Conservation (phyloP, 2,113 vertebrate species). For the Callorhinus ursinus region DNA sequence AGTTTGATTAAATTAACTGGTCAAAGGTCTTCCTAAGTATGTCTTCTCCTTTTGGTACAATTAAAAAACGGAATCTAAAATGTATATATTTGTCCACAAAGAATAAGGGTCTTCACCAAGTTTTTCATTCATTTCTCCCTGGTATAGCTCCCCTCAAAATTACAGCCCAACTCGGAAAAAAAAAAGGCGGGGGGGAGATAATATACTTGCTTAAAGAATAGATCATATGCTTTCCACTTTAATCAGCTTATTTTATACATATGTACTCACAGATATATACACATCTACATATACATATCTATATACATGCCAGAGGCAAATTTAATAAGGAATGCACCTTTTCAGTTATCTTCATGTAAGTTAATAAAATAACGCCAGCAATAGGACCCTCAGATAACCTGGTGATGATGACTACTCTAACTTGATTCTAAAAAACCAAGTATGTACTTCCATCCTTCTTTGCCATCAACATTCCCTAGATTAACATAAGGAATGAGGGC, state of each 20-base stretch:
- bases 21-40: background rate
- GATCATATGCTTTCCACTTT: background rate
- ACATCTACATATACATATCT: background rate
- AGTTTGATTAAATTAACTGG: conserved; percentile 32
- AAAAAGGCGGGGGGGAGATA: background rate
- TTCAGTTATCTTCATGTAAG: background rate
- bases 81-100: background rate
- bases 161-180: background rate
- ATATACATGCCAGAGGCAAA: background rate
- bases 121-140: background rate
- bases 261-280: background rate
- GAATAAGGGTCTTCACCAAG: background rate
- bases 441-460: background rate
- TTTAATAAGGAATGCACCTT: background rate
- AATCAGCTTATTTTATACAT: background rate
- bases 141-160: background rate
- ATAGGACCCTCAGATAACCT: background rate
- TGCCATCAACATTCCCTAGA: background rate
- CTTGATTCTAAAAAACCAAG: background rate
- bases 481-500: background rate
- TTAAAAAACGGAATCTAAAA: conserved; percentile 34
- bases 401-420: background rate
- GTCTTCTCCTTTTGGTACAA: conserved; percentile 16
- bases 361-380: background rate
- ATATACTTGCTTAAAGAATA: background rate